Evolutionary conservation across 1,140 invertebrate species (phyloP).

Genomic region (Drosophila punjabiensis): DNA sequence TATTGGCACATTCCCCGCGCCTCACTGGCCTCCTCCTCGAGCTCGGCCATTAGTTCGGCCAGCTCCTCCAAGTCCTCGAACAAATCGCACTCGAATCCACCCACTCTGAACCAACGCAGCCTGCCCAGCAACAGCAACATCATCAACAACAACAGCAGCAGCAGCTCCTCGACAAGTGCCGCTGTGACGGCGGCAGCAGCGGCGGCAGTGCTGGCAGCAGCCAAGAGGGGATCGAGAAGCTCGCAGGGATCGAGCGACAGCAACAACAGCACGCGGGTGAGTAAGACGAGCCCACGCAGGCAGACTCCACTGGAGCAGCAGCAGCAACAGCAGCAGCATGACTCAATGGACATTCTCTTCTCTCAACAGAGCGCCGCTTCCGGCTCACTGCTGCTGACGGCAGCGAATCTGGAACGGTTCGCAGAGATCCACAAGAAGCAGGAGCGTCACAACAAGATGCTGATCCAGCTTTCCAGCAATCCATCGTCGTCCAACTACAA

Average conservation of each 20-base stretch:
- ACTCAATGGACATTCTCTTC: slow-evolving; percentile 49
- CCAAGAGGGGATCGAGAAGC: slow-evolving; percentile 88
- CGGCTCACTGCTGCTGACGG: slow-evolving; percentile 91
- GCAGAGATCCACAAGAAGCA: slow-evolving; percentile 88
- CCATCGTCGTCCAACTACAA: slow-evolving; percentile 71
- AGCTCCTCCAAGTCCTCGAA: slow-evolving; percentile 84
- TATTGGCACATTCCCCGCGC: slow-evolving; percentile 92
- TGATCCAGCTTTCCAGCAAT: slow-evolving; percentile 67
- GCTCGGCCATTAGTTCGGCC: slow-evolving; percentile 87
- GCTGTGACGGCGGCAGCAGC: slow-evolving; percentile 80
- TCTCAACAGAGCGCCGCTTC: slow-evolving; percentile 90
- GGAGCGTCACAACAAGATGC: slow-evolving; percentile 72
- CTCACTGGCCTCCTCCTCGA: slow-evolving; percentile 89
- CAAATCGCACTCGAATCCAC: slow-evolving; percentile 74
- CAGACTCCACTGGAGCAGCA: neutral
- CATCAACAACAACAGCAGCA: neutral
- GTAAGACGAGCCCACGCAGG: slow-evolving; percentile 55
- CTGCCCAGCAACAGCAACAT: slow-evolving; percentile 43
- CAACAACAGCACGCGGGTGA: slow-evolving; percentile 92
- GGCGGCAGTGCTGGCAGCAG: slow-evolving; percentile 70
- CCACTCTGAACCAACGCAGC: slow-evolving; percentile 69
- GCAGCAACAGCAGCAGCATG: slow-evolving; percentile 9
- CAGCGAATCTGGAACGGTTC: slow-evolving; percentile 89
- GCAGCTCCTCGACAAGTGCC: slow-evolving; percentile 76
- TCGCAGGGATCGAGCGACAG: slow-evolving; percentile 91